Base-by-base conservation (phyloP, 92 coral and sea anemone species). In the Epizoanthus stellaris region DNA sequence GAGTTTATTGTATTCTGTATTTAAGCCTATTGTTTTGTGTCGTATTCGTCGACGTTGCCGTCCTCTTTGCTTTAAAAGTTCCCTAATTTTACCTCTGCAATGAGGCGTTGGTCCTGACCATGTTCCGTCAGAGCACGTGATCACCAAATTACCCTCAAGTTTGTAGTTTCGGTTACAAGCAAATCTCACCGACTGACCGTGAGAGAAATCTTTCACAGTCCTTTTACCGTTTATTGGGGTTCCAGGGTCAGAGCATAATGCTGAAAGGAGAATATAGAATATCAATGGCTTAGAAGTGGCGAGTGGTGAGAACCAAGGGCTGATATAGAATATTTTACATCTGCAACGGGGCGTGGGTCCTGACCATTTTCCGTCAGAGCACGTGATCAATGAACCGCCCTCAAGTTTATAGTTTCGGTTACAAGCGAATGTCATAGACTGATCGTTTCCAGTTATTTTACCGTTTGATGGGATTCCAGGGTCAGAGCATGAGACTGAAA, bases 81-180 rank as follows among this genome's bases (percentile, higher is more conserved):
- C 36, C 36, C 36, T 30, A 30, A 30, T 30, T 30, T 0, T 36
- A 90, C 91, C 89, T 47, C 67, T 87, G 25, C 93, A 90, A 34
- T 45, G 57, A 9, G 93, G 93, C 38, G 14, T 49, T 30, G n/a
- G 21, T 8, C 52, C 66, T 67, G 75, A 8, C 93, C 93, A 90
- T 34, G 58, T 77, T 5, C 93, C 93, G n/a, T 90, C 80, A 64
- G 68, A 64, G 39, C 93, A 90, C 14, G 70, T 66, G 10, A 67
- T 39, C 8, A 66, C 21, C 12, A 43, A 13, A 39, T 66, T 13
- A 0, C 90, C 85, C 38, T 52, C 60, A 45, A 15, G 69, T 25
- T 30, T 56, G 67, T 73, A 86, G 11, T 65, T 82, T 39, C 17
- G 5, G 4, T 0, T 0, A 59, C 93, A 90, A 3, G 12, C 2